Conservation (phyloP, 2,888 invertebrate species). For the Melanophora roralis region DNA sequence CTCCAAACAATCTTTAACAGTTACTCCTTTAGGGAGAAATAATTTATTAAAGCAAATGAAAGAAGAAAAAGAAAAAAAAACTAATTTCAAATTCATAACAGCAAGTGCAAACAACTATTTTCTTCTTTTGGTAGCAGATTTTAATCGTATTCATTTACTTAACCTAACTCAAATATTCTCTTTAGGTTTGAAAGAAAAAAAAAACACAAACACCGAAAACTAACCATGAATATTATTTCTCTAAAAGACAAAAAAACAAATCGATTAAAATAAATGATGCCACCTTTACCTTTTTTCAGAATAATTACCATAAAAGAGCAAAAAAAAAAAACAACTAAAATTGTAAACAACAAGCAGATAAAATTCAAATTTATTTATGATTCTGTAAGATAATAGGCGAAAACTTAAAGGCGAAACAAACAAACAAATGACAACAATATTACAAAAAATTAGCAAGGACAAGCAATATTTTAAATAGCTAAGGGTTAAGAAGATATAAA, state of each 20-base stretch:
- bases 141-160: conserved; percentile 33
- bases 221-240: background rate
- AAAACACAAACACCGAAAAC: background rate
- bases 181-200: background rate
- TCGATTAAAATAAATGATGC: conserved; percentile 75
- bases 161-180: conserved; percentile 29
- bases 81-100: conserved; percentile 52
- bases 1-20: conserved; percentile 43
- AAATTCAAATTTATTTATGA: conserved; percentile 58
- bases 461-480: background rate
- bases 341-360: conserved; percentile 38
- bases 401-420: conserved; percentile 1
- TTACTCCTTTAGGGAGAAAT: conserved; percentile 25
- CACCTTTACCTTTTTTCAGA: conserved; percentile 49
- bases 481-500: too few relatives aligned
- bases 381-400: background rate
- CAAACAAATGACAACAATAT: background rate
- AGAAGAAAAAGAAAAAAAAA: background rate
- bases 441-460: background rate
- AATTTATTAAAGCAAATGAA: conserved; percentile 18
- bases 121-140: background rate
- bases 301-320: conserved; percentile 44
- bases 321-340: conserved; percentile 51
- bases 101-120: conserved; percentile 18
- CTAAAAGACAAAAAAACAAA: conserved; percentile 49